These are phyloP conservation scores for Labrus mixtus DNA, from an alignment of 2,113 vertebrate genomes.

Conservation along the genomic window DNA sequence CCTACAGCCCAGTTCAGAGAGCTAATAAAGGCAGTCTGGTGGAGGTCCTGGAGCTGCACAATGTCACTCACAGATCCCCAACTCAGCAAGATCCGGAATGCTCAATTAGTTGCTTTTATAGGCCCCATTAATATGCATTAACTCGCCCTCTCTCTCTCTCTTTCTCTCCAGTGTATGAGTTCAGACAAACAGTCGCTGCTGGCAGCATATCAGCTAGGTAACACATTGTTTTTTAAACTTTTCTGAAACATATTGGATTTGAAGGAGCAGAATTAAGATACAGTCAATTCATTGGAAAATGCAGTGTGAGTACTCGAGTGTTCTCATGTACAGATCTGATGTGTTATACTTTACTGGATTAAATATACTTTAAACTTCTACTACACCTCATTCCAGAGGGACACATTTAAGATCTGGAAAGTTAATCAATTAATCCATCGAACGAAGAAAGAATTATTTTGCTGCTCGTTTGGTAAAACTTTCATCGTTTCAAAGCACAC, in stretches of 20 bases:
- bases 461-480: not conserved
- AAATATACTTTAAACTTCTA: not conserved
- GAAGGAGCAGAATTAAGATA: not conserved
- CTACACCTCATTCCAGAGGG: not conserved
- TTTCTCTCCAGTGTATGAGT: conserved; percentile 63
- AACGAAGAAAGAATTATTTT: not conserved
- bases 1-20: conserved; percentile 97
- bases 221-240: conserved; percentile 24
- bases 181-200: conserved; percentile 67
- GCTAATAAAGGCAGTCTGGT: conserved; percentile 95
- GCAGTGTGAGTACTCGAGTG: not conserved
- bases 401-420: not conserved
- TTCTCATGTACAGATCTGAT: not conserved
- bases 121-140: conserved; percentile 86
- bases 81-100: conserved; percentile 97
- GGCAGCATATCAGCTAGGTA: conserved; percentile 60
- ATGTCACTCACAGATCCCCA: conserved; percentile 97
- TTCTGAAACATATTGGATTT: conserved; percentile 1
- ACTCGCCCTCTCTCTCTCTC: conserved; percentile 61
- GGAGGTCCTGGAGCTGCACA: conserved; percentile 95
- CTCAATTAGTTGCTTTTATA: conserved; percentile 95
- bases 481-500: not conserved
- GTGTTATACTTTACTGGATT: not conserved
- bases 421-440: no score
- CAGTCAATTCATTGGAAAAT: not conserved